Evolutionary conservation across 2,797 vertebrate genomes (phyloP).

Genomic region (Anguilla anguilla): DNA sequence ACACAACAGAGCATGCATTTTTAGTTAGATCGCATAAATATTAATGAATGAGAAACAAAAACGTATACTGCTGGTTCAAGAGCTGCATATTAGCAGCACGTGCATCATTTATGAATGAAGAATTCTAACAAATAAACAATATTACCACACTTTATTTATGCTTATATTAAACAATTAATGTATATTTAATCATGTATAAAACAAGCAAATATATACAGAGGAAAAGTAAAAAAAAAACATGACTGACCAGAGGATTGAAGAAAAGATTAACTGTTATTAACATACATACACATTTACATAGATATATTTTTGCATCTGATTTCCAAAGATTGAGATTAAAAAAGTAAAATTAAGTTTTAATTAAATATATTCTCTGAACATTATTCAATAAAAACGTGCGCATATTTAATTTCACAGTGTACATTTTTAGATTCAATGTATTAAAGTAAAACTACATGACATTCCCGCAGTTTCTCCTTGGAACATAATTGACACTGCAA

Average conservation of each 20-base stretch:
- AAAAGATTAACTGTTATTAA: not conserved
- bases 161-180: not conserved
- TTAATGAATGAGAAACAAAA: too few species aligned
- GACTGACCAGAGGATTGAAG: not conserved
- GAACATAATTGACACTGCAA: too few species aligned
- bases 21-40: too few species aligned
- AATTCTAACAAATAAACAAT: too few species aligned
- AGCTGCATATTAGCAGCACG: too few species aligned
- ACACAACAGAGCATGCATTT: too few species aligned
- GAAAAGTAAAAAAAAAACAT: not conserved
- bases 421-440: too few species aligned
- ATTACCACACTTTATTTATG: not conserved
- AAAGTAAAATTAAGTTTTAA: not conserved
- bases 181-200: not conserved
- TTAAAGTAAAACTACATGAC: too few species aligned
- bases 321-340: not conserved
- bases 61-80: too few species aligned
- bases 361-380: not conserved
- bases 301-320: not conserved
- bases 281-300: not conserved
- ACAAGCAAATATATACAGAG: slow-evolving; percentile 3
- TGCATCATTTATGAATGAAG: too few species aligned
- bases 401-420: not conserved
- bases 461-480: too few species aligned
- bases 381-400: not conserved